These are phyloP conservation scores for Syritta pipiens DNA, from an alignment of 2,888 invertebrate genomes.

Conservation along the genomic window DNA sequence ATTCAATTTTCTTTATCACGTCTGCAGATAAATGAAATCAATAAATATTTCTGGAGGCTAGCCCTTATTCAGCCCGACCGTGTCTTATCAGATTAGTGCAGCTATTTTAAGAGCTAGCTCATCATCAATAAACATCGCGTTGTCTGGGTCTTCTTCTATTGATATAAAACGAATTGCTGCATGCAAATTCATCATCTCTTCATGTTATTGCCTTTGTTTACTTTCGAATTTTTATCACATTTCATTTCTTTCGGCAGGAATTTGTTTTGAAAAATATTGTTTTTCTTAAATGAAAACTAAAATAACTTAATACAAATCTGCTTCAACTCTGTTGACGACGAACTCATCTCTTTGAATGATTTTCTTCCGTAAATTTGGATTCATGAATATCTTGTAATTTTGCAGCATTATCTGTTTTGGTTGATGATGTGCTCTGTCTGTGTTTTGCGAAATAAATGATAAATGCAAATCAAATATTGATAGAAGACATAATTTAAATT, in stretches of 20 bases:
- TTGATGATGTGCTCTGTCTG: too few relatives aligned
- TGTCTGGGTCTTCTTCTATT: constrained; percentile 11
- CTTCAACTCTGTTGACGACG: too few relatives aligned
- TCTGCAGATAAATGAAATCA: constrained; percentile 12
- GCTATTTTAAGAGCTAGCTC: constrained; percentile 49
- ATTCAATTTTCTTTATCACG: constrained; percentile 1
- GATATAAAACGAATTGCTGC: not conserved
- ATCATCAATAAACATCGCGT: constrained; percentile 22
- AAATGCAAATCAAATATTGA: too few relatives aligned
- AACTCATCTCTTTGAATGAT: too few relatives aligned
- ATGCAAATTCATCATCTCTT: not conserved
- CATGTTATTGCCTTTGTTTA: constrained; percentile 15
- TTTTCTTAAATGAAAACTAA: too few relatives aligned
- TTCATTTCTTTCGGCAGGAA: not conserved
- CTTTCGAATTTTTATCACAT: constrained; percentile 20
- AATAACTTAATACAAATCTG: too few relatives aligned
- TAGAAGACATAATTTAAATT: too few relatives aligned
- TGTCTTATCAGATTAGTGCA: constrained; percentile 50
- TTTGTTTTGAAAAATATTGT: too few relatives aligned
- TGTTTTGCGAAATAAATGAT: too few relatives aligned
- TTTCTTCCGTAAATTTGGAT: constrained; percentile 14
- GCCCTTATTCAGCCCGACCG: too few relatives aligned
- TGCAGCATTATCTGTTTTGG: too few relatives aligned
- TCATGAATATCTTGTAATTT: constrained; percentile 14
- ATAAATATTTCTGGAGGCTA: constrained; percentile 16